These are phyloP conservation scores for Microcebus griseorufus DNA, from an alignment of 2,113 vertebrate species.

Conservation along the genomic window DNA sequence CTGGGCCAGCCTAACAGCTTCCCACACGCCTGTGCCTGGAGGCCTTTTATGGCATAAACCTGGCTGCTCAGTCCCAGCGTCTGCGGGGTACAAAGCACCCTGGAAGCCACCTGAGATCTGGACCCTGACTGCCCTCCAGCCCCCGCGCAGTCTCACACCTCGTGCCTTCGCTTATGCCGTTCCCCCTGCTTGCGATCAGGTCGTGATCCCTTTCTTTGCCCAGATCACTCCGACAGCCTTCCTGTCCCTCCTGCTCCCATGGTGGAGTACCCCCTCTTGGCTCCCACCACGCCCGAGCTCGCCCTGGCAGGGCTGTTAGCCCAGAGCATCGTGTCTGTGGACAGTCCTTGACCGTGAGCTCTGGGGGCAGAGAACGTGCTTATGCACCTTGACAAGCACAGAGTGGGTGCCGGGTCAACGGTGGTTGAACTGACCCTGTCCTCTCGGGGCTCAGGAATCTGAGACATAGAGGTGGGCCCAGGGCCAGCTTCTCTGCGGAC, in stretches of 20 bases:
- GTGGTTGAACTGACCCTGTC: not conserved
- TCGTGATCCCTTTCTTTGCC: not conserved
- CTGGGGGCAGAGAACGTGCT: not conserved
- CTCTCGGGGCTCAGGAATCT: not conserved
- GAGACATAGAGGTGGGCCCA: not conserved
- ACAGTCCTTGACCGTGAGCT: accelerated
- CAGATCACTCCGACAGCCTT: not conserved
- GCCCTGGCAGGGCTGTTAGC: not conserved
- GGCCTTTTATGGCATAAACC: not conserved
- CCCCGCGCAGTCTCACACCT: accelerated
- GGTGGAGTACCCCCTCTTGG: not conserved
- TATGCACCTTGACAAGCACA: not conserved
- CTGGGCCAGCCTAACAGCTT: not conserved
- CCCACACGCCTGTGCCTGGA: accelerated
- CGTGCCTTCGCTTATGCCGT: not conserved
- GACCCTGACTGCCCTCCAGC: not conserved
- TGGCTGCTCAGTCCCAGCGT: accelerated
- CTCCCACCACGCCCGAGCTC: not conserved
- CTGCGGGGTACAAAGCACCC: not conserved
- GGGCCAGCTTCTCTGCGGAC: not conserved
- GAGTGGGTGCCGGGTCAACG: accelerated
- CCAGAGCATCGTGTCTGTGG: accelerated
- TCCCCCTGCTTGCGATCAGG: not conserved
- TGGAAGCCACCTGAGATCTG: accelerated
- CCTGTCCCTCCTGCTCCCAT: too few species aligned